Percentiles rank a stretch among this genome's conserved stretches.
Evolutionary conservation across 2,797 vertebrate genomes (phyloP).

Genomic region (Buphagus erythrorhynchus): DNA sequence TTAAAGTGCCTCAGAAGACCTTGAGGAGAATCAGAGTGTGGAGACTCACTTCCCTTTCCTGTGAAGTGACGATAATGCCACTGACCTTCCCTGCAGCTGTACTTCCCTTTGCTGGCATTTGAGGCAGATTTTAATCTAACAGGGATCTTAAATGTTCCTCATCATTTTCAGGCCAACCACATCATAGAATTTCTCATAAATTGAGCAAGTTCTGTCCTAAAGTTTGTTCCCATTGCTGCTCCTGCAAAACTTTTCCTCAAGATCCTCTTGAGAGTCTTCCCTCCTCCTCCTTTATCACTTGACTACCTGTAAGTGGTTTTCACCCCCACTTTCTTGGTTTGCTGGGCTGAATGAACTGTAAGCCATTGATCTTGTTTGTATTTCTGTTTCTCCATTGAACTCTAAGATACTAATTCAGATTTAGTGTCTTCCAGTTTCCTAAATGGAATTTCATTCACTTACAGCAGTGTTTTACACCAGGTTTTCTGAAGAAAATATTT

Average conservation of each 20-base stretch:
- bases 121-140: conserved; percentile 13
- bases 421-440: not conserved
- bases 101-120: conserved; percentile 40
- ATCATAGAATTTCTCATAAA: not conserved
- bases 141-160: not conserved
- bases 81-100: conserved; percentile 22
- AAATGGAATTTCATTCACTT: not conserved
- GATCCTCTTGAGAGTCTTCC: not conserved
- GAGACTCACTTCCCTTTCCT: conserved; percentile 40
- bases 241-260: not conserved
- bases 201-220: not conserved
- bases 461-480: not conserved
- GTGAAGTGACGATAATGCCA: not conserved
- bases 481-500: not conserved
- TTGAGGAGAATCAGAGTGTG: conserved; percentile 37
- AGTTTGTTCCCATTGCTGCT: not conserved
- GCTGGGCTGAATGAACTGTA: not conserved
- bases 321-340: not conserved
- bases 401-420: not conserved
- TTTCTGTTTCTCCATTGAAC: not conserved
- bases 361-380: not conserved
- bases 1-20: not conserved
- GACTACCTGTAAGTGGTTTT: not conserved
- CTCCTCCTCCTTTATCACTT: not conserved
- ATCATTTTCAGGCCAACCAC: not conserved